phyloP scores from a whole-genome alignment of 2,797 vertebrate genomes.

The Malacoraja senta region DNA sequence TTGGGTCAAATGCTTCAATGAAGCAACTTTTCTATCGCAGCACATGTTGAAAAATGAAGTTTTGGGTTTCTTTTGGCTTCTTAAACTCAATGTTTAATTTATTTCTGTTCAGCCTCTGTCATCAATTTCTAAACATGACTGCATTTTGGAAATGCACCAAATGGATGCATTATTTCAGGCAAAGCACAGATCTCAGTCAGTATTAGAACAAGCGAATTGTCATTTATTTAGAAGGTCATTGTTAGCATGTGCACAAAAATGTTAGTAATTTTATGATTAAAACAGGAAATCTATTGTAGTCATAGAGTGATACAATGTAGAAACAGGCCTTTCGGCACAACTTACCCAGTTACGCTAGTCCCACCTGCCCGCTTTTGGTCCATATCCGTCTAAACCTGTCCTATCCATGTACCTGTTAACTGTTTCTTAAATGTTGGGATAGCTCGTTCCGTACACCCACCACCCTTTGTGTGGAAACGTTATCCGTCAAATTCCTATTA shows the following conservation, averaged over 20 bases:
- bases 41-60: neutral
- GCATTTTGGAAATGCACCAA: constrained; percentile 1
- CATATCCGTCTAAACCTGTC: too few relatives aligned
- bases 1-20: neutral
- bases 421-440: too few relatives aligned
- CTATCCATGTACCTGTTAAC: too few relatives aligned
- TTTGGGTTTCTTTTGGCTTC: neutral
- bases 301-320: neutral
- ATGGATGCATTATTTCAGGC: neutral
- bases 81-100: constrained; percentile 1
- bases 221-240: neutral
- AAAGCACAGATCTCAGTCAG: neutral
- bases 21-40: neutral
- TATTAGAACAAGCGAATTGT: neutral
- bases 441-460: too few relatives aligned
- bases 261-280: neutral
- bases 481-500: too few relatives aligned
- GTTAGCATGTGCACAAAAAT: neutral
- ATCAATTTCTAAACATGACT: neutral
- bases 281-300: neutral
- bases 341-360: too few relatives aligned
- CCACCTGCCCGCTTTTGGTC: too few relatives aligned
- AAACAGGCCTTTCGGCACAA: too few relatives aligned
- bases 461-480: too few relatives aligned
- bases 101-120: neutral